These are phyloP conservation scores for Mesitornis unicolor DNA, from an alignment of 2,113 vertebrate genomes.

Conservation along the genomic window DNA sequence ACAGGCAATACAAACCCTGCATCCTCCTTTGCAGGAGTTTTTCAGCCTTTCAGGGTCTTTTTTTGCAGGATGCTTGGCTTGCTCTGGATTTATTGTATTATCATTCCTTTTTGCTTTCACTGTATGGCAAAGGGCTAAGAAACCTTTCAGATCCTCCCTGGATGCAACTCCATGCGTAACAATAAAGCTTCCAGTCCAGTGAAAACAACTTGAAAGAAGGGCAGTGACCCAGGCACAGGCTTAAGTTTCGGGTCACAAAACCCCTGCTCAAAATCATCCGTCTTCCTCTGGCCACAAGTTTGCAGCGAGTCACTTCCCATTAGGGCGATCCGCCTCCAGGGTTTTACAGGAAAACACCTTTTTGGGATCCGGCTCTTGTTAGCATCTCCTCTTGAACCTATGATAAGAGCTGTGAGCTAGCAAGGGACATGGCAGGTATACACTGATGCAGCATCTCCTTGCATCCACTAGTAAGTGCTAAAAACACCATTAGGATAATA, in stretches of 20 bases:
- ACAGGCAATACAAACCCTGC: background rate
- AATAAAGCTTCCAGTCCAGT: slow-evolving; percentile 47
- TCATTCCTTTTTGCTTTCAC: slow-evolving; percentile 2
- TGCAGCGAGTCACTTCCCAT: background rate
- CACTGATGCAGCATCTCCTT: background rate
- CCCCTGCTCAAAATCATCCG: slow-evolving; percentile 7
- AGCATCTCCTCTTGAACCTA: background rate
- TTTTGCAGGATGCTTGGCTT: background rate
- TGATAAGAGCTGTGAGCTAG: background rate
- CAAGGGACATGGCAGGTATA: background rate
- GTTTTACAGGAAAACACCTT: background rate
- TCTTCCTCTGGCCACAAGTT: slow-evolving; percentile 9
- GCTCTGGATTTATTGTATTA: slow-evolving; percentile 4
- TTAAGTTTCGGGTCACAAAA: slow-evolving; percentile 54
- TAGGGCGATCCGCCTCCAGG: background rate
- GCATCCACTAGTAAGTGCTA: background rate
- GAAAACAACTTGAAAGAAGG: slow-evolving; percentile 56
- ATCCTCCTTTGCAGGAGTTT: background rate
- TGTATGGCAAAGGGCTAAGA: background rate
- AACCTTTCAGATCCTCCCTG: slow-evolving; percentile 30
- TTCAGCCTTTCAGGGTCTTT: background rate
- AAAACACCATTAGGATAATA: background rate
- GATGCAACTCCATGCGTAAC: slow-evolving; percentile 9
- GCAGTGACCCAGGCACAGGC: slow-evolving; percentile 41
- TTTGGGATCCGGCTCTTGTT: background rate